Conservation (phyloP, 2,797 vertebrate genomes). For the Myotis pilosus region DNA sequence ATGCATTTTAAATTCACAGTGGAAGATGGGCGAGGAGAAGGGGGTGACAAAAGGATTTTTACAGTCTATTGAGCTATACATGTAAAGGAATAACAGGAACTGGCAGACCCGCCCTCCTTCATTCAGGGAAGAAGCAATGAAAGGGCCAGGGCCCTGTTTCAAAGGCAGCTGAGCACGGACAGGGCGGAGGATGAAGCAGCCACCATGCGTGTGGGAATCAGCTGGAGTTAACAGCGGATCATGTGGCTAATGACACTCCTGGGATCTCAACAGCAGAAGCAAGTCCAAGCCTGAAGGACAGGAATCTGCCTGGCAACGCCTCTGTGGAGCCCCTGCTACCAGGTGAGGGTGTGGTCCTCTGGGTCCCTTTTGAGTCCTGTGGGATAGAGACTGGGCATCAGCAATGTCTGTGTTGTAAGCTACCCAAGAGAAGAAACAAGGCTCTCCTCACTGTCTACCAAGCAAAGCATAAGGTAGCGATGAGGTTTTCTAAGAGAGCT, state of each 20-base stretch:
- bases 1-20: not conserved
- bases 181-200: too few species aligned
- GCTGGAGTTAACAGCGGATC: accelerated
- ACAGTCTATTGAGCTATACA: not conserved
- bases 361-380: not conserved
- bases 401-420: constrained; percentile 1
- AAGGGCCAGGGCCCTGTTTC: not conserved
- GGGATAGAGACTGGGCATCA: not conserved
- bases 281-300: not conserved
- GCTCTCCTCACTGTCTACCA: constrained; percentile 30
- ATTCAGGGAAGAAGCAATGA: not conserved
- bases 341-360: not conserved
- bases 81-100: not conserved
- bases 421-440: constrained; percentile 20
- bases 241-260: not conserved
- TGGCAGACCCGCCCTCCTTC: not conserved
- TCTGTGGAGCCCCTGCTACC: not conserved
- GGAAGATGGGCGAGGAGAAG: not conserved
- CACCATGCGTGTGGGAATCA: not conserved
- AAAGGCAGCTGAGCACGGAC: not conserved
- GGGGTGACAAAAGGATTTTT: not conserved
- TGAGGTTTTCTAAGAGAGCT: constrained; percentile 30
- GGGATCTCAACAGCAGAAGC: too few species aligned
- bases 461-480: not conserved
- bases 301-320: not conserved